Evolutionary conservation across 64 coral and sea anemone species (phyloP).

Genomic region (Actinia tenebrosa): DNA sequence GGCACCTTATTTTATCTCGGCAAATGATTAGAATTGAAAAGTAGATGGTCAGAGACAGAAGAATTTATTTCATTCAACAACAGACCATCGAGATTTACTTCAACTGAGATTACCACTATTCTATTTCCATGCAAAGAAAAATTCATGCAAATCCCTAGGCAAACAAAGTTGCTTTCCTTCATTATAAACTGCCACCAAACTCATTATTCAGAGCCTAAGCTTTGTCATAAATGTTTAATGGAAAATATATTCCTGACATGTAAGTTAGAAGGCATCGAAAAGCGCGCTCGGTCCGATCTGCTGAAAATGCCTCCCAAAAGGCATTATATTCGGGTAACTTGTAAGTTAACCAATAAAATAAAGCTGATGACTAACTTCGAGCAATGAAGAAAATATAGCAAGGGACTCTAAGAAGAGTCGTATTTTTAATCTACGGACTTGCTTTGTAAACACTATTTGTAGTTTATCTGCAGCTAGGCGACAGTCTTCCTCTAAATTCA

Average conservation of each 20-base stretch:
- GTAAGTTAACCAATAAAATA: neutral
- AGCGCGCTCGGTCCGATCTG: neutral
- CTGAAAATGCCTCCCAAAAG: neutral
- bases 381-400: neutral
- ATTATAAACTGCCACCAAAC: neutral
- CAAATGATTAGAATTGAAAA: no score
- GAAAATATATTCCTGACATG: neutral
- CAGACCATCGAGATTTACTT: no score
- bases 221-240: slow-evolving; percentile 13
- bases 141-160: neutral
- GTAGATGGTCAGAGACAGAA: no score
- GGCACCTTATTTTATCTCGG: no score
- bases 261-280: neutral
- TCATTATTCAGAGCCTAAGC: neutral
- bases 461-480: neutral
- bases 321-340: neutral
- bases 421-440: neutral
- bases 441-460: neutral
- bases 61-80: no score
- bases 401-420: neutral
- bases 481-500: neutral
- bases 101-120: no score
- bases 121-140: neutral
- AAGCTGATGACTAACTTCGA: neutral
- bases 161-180: slow-evolving; percentile 14